phyloP scores from a whole-genome alignment of 2,888 invertebrate species.

The Thumatha senex region DNA sequence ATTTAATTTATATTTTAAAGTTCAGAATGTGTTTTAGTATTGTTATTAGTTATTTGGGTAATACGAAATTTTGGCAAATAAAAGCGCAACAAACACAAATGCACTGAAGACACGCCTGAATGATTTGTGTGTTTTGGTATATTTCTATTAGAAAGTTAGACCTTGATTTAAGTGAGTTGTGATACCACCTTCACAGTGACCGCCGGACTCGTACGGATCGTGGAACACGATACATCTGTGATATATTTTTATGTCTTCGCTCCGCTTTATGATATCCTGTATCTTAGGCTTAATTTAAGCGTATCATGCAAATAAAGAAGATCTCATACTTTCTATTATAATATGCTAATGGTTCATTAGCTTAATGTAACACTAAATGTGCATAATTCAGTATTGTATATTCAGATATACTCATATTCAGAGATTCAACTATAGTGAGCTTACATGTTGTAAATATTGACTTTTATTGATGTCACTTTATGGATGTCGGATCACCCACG shows the following conservation, averaged over 20 bases:
- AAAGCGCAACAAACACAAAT: no score
- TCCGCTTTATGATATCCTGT: neutral
- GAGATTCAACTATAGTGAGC: no score
- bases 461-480: no score
- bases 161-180: neutral
- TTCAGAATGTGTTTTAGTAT: no score
- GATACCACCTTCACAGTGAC: neutral
- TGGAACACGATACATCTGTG: slow-evolving; percentile 1
- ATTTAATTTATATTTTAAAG: no score
- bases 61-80: no score
- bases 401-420: neutral
- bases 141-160: no score
- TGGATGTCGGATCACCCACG: no score
- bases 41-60: no score
- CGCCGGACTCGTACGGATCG: neutral
- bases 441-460: no score
- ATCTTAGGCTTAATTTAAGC: slow-evolving; percentile 7
- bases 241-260: slow-evolving; percentile 4
- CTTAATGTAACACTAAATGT: neutral
- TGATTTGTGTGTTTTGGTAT: no score
- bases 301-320: neutral
- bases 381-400: neutral
- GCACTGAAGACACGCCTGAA: no score
- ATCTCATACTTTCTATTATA: slow-evolving; percentile 3
- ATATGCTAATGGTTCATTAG: neutral